Base-by-base conservation (phyloP, 2,888 invertebrate species). In the Scelioninae gen. 1 region DNA sequence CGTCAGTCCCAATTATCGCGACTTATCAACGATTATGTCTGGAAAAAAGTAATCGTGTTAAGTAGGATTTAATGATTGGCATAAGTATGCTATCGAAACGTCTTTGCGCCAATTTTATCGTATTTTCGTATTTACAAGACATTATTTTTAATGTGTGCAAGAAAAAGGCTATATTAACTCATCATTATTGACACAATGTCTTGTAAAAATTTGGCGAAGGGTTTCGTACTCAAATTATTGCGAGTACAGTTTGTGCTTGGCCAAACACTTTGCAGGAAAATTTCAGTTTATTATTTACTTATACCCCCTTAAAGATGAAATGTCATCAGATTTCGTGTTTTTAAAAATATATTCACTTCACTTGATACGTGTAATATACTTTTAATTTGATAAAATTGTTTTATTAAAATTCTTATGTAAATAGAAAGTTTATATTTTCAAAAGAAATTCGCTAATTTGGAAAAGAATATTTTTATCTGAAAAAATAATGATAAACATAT, bases 131-230 rank as follows among this genome's bases (percentile, higher is more conserved):
- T 75, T 83, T 83, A 76, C 79, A 79, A 71, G 79, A 13, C 79
- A 79, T 83, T 82, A 82, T 66, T 76, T 82, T 77, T 82, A 82
- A 82, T 72, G 72, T 34, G 65, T 9, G 72, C 62, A 62, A 77
- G 68, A 71, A 82, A 82, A 68, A 81, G 51, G 60, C 62, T 72
- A n/a, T 72, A 77, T 77, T 82, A 82, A 82, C 81, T 76, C 75
- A 43, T 76, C 81, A 76, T 81, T 81, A 81, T 71, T 81, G 75
- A 76, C 75, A 81, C 81, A 81, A 76, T 65, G 65, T 81, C 68
- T 75, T 60, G 74, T 69, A 40, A 76, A 76, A 29, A 68, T 80
- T 62, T 31, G 8, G 11, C 69, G 51, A 53, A 55, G 16, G 56
- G 55, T 40, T 63, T 34, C 34, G 23, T 43, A 53, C 15, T 45